These are phyloP conservation scores for Melanotus villosus DNA, from an alignment of 2,888 invertebrate genomes.

Conservation along the genomic window DNA sequence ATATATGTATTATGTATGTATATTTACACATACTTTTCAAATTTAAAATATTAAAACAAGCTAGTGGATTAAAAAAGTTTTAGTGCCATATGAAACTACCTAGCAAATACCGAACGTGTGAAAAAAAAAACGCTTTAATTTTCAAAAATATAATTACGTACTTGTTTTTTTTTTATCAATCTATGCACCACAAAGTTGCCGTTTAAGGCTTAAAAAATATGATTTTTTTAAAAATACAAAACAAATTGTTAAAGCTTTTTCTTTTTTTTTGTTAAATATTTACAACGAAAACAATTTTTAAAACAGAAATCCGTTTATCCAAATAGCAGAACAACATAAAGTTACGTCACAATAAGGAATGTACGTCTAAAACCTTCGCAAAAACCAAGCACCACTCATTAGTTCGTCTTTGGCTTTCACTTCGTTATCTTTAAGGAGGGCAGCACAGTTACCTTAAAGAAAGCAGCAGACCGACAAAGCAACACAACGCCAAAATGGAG, in stretches of 20 bases:
- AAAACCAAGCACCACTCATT: conserved; percentile 53
- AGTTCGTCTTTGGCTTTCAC: conserved; percentile 60
- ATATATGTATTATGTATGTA: too few relatives aligned
- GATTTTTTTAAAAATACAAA: conserved; percentile 3
- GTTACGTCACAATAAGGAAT: conserved; percentile 44
- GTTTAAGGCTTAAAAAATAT: not conserved
- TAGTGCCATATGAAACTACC: conserved; percentile 65
- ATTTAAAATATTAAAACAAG: conserved; percentile 39
- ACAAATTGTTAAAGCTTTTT: conserved; percentile 20
- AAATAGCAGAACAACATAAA: conserved; percentile 23
- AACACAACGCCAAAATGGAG: conserved; percentile 60
- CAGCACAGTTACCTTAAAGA: conserved; percentile 62
- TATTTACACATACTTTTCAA: conserved; percentile 19
- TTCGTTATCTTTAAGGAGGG: conserved; percentile 43
- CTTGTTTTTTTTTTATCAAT: not conserved
- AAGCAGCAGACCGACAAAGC: conserved; percentile 56
- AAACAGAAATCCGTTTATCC: conserved; percentile 15
- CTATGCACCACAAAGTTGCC: conserved; percentile 25
- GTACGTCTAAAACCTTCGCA: conserved; percentile 33
- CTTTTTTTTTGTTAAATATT: too few relatives aligned
- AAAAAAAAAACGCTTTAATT: conserved; percentile 7
- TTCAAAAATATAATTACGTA: conserved; percentile 27
- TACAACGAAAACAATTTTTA: conserved; percentile 17
- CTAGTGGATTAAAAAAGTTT: conserved; percentile 48
- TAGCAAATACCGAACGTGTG: conserved; percentile 25